Percentiles rank a stretch among this genome's conserved stretches.
Conservation (phyloP, 2,888 invertebrate species). For the Tenthredo livida region DNA sequence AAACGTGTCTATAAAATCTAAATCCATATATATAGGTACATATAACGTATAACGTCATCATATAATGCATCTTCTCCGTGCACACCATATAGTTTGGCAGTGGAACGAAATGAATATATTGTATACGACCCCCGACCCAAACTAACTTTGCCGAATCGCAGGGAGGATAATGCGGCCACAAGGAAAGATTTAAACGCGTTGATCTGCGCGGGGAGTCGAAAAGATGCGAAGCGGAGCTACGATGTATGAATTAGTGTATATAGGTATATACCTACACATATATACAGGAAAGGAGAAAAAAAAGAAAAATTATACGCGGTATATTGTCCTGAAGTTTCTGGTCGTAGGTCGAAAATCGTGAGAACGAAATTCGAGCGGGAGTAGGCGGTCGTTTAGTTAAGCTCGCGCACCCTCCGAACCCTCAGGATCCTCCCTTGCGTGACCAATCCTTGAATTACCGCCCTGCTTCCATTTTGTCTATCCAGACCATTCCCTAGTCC, state of each 20-base stretch:
- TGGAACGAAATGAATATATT: slow-evolving; percentile 26
- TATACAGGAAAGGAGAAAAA: not conserved
- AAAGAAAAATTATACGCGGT: not conserved
- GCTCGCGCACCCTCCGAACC: slow-evolving; percentile 46
- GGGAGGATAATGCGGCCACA: not conserved
- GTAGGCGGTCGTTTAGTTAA: slow-evolving; percentile 45
- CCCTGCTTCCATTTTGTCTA: slow-evolving; percentile 42
- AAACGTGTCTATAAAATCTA: not conserved
- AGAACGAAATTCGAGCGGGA: slow-evolving; percentile 28
- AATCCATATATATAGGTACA: not conserved
- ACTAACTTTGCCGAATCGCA: slow-evolving; percentile 3
- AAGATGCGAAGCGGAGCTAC: slow-evolving; percentile 13
- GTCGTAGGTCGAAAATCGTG: slow-evolving; percentile 41
- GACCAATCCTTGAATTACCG: slow-evolving; percentile 66
- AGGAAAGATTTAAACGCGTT: slow-evolving; percentile 28
- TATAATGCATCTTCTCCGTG: not conserved
- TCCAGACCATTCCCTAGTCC: no score
- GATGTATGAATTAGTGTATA: not conserved
- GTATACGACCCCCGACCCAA: not conserved
- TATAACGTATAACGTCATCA: not conserved
- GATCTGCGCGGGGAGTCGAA: slow-evolving; percentile 22
- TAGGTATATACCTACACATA: not conserved
- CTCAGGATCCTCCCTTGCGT: slow-evolving; percentile 57
- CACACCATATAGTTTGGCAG: not conserved
- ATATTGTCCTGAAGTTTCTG: not conserved